These are phyloP conservation scores for Phocides pigmalion DNA, from an alignment of 1,140 invertebrate species.

Conservation along the genomic window DNA sequence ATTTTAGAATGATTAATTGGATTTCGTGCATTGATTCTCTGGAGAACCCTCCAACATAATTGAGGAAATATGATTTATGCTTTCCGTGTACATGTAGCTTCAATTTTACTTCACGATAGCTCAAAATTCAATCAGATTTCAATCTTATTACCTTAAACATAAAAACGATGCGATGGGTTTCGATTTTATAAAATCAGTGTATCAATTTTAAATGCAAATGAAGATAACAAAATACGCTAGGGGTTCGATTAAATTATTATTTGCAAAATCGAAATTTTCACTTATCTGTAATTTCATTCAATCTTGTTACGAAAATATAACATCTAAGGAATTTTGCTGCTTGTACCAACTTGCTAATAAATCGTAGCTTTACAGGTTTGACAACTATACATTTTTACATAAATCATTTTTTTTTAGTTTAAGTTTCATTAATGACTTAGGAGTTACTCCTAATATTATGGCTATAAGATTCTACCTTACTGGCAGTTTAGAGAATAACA, in stretches of 20 bases:
- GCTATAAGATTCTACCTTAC: no score
- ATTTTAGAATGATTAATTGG: slow-evolving; percentile 27
- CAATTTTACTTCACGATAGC: not conserved
- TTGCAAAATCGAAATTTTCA: not conserved
- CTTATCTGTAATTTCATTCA: no score
- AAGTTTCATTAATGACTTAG: no score
- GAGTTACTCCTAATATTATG: no score
- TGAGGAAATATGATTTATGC: slow-evolving; percentile 25
- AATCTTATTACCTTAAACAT: not conserved
- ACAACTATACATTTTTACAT: no score
- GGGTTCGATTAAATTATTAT: no score
- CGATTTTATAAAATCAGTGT: not conserved
- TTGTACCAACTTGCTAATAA: no score
- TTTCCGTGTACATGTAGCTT: not conserved
- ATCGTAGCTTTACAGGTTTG: no score
- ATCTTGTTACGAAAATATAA: no score
- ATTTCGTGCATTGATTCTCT: slow-evolving; percentile 19
- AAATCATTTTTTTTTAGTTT: no score
- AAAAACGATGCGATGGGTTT: not conserved
- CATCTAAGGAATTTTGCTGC: no score
- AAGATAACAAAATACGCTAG: not conserved
- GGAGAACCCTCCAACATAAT: not conserved
- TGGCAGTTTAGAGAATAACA: no score
- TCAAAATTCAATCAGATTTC: not conserved
- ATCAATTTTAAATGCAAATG: not conserved